Conservation (phyloP, 2,888 invertebrate genomes). For the Orthonevra nobilis region DNA sequence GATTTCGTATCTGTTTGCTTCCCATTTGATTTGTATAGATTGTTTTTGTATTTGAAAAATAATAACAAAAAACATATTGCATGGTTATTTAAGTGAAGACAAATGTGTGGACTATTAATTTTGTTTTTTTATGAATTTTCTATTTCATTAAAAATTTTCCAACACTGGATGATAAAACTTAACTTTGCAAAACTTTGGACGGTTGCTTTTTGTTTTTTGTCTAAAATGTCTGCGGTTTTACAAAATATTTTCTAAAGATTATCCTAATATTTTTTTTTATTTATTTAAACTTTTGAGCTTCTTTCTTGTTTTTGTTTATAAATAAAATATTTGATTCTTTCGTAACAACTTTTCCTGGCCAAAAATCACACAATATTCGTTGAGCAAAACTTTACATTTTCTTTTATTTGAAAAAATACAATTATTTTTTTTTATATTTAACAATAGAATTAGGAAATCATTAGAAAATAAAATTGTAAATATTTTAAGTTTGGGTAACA, state of each 20-base stretch:
- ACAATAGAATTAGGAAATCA: conserved; percentile 51
- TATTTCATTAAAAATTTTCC: conserved; percentile 15
- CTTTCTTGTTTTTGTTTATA: conserved; percentile 27
- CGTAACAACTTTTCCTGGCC: conserved; percentile 29
- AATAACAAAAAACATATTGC: conserved; percentile 30
- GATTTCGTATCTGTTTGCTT: conserved; percentile 64
- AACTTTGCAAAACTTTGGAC: conserved; percentile 59
- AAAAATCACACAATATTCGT: conserved; percentile 60
- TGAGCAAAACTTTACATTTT: conserved; percentile 43
- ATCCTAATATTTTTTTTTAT: conserved; percentile 40
- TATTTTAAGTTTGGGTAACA: conserved; percentile 3
- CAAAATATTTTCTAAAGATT: conserved; percentile 66
- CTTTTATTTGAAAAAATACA: conserved; percentile 54
- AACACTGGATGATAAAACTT: too few relatives aligned
- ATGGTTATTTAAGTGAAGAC: conserved; percentile 23
- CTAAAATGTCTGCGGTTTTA: conserved; percentile 35
- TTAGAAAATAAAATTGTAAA: conserved; percentile 36
- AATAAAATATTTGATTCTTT: conserved; percentile 5
- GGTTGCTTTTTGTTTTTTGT: too few relatives aligned
- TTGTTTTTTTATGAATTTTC: conserved; percentile 19
- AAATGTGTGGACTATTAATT: conserved; percentile 47
- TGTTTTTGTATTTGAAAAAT: conserved; percentile 4
- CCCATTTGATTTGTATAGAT: conserved; percentile 51
- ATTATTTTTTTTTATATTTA: conserved; percentile 25
- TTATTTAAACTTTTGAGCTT: conserved; percentile 14